These are phyloP conservation scores for Calliopsis andreniformis DNA, from an alignment of 1,140 invertebrate genomes.

Conservation along the genomic window DNA sequence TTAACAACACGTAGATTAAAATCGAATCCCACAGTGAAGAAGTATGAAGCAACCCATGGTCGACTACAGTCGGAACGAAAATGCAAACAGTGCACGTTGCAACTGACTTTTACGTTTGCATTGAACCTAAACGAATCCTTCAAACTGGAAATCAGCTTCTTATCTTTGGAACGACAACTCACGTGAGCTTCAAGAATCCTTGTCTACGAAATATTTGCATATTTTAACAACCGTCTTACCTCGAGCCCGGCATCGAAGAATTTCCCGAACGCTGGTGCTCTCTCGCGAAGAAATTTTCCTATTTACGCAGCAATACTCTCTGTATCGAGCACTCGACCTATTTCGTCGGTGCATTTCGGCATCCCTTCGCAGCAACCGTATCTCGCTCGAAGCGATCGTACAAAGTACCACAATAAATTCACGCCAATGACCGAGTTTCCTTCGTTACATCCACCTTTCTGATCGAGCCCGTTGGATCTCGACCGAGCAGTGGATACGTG, in stretches of 20 bases:
- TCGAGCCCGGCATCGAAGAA: background rate
- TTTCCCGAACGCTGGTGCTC: background rate
- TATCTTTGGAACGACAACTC: background rate
- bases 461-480: slow-evolving; percentile 20
- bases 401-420: slow-evolving; percentile 45
- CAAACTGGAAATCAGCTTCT: background rate
- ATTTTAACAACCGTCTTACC: background rate
- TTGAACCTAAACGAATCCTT: background rate
- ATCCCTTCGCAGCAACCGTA: slow-evolving; percentile 12
- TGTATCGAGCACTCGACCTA: slow-evolving; percentile 14
- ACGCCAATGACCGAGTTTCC: slow-evolving; percentile 29
- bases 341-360: slow-evolving; percentile 11
- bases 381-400: background rate
- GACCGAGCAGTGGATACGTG: slow-evolving; percentile 17
- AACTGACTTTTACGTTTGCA: background rate
- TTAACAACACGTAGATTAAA: no score
- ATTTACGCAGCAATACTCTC: slow-evolving; percentile 16
- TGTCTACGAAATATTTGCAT: background rate
- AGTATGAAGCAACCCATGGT: no score
- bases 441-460: slow-evolving; percentile 28
- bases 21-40: no score
- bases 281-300: slow-evolving; percentile 11
- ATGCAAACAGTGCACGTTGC: background rate
- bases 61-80: background rate
- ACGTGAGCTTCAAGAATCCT: background rate